phyloP scores from a whole-genome alignment of 2,797 vertebrate species.

The Gymnoscopelus braueri region DNA sequence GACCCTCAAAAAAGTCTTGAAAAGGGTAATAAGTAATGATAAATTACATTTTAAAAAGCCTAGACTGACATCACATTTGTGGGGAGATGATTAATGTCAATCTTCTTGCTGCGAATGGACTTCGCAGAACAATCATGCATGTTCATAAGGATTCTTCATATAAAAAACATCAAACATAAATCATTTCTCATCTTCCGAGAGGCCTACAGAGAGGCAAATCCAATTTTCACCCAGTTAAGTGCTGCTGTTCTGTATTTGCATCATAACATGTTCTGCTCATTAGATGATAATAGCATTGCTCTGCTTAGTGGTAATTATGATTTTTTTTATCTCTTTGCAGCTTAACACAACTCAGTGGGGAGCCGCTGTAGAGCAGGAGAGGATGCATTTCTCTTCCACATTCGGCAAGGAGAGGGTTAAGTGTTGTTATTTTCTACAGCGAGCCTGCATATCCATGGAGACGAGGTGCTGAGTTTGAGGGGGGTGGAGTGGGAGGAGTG shows the following conservation, averaged over 20 bases:
- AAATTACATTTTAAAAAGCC: background rate
- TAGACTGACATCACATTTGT: background rate
- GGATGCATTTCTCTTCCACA: constrained; percentile 31
- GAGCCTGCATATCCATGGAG: constrained; percentile 81
- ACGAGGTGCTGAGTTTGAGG: constrained; percentile 67
- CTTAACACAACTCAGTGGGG: constrained; percentile 41
- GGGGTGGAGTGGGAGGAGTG: constrained; percentile 34
- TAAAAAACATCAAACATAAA: too few species aligned
- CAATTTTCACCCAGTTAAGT: constrained; percentile 14
- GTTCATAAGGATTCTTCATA: too few species aligned
- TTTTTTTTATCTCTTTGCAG: constrained; percentile 3
- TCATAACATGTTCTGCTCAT: constrained; percentile 15
- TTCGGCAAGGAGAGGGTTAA: constrained; percentile 67
- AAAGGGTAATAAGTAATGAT: constrained; percentile 9
- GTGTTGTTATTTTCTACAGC: constrained; percentile 70
- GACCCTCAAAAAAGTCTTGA: too few species aligned
- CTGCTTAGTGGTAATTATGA: constrained; percentile 16
- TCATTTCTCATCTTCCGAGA: too few species aligned
- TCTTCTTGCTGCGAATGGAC: constrained; percentile 9
- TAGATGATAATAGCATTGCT: constrained; percentile 9
- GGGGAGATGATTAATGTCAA: background rate
- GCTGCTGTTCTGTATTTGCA: constrained; percentile 30
- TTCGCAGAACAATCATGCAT: constrained; percentile 12
- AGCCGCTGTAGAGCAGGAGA: constrained; percentile 25
- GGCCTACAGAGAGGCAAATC: constrained; percentile 38